Evolutionary conservation across 2,888 invertebrate genomes (phyloP), one percentile per base, ranked within the genome.

Genomic region (Prosapia bicincta): DNA sequence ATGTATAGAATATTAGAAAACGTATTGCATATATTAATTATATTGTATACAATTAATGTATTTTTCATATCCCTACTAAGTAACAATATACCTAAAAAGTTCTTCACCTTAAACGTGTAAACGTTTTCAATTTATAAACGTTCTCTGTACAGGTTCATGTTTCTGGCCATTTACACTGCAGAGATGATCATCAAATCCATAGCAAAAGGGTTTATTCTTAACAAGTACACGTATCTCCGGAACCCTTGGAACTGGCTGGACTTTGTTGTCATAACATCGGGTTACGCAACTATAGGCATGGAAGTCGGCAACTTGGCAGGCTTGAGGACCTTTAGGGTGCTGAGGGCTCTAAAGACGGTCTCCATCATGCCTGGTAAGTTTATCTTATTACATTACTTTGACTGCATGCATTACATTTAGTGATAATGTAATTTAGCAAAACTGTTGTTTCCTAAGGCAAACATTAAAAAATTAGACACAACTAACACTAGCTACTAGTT

Each of bases 211-310:
- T 97, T 98, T 88, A 93, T 97, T 83, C 88, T 97, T 80, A 95
- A 97, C 87, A 95, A 96, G 86, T 97, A 96, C 87, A 97, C 97
- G 79, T 98, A 98, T 87, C 89, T 98, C 80, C 89, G 98, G 82
- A 98, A 97, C 88, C 95, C 96, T 10, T 98, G 97, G 97, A 98
- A 98, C 86, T 97, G 95, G 94, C 88, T 98, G 85, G 98, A 98
- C 86, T 98, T 98, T 86, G 92, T 96, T 77, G 97, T 98, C 82
- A 97, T 98, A 83, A 92, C 96, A 74, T 94, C 96, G 79, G 95
- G 97, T 81, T 97, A 95, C 87, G 96, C 94, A 77, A 96, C 95
- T 79, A 94, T 95, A 81, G 93, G 94, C 78, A 93, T 95, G 92
- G 95, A 95, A 83, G 93, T 95, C 78, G 95, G 95, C 77, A 96